Evolutionary conservation across 2,797 vertebrate species (phyloP).

Genomic region (Muscicapa comitata): DNA sequence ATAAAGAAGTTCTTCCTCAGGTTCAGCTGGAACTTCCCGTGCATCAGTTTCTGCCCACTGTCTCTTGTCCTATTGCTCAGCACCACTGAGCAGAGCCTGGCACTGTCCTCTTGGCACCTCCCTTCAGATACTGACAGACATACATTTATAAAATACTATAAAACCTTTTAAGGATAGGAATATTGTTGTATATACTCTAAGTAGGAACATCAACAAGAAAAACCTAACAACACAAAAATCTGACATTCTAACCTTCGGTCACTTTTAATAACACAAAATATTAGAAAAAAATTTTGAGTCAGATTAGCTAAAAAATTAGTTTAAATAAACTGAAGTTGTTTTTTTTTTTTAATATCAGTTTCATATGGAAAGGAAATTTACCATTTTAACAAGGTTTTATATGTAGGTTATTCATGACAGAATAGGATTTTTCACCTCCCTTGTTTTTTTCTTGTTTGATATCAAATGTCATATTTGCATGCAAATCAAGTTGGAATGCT

Average conservation of each 20-base stretch:
- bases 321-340: neutral
- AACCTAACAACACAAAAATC: neutral
- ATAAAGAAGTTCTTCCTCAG: neutral
- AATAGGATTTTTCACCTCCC: neutral
- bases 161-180: neutral
- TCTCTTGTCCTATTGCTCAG: neutral
- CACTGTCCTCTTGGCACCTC: neutral
- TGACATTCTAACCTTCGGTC: neutral
- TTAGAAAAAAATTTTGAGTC: neutral
- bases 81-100: neutral
- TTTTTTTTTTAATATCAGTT: neutral
- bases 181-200: neutral
- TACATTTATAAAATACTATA: neutral
- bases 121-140: neutral
- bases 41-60: neutral
- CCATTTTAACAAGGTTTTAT: neutral
- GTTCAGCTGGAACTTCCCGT: neutral
- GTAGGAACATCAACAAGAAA: neutral
- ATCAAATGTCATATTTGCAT: accelerated
- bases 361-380: neutral
- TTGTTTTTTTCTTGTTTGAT: neutral
- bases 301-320: neutral
- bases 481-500: neutral
- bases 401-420: neutral
- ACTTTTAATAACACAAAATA: neutral